These are phyloP conservation scores for Phocides pigmalion DNA, from an alignment of 1,140 invertebrate genomes.

Conservation along the genomic window DNA sequence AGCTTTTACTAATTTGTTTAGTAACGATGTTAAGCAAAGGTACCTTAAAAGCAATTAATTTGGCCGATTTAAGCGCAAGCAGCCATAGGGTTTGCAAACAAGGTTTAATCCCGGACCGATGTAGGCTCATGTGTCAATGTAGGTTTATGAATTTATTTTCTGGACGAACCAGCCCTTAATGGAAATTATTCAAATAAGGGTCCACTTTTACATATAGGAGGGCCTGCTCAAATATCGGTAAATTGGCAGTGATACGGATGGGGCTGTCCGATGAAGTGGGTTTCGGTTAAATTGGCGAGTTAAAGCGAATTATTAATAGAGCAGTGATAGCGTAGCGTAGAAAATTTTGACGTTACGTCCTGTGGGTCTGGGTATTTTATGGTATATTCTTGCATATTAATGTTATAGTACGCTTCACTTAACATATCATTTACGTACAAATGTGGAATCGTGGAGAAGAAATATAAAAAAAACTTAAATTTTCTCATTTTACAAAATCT, in stretches of 20 bases:
- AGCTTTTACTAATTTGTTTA: background rate
- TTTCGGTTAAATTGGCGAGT: background rate
- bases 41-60: constrained; percentile 1
- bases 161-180: constrained; percentile 14
- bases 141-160: constrained; percentile 32
- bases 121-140: constrained; percentile 28
- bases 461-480: no score
- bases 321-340: no score
- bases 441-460: no score
- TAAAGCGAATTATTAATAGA: background rate
- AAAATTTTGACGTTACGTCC: no score
- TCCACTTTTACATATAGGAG: constrained; percentile 23
- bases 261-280: background rate
- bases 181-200: constrained; percentile 33
- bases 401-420: no score
- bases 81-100: background rate
- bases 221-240: constrained; percentile 28
- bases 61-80: constrained; percentile 1
- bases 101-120: constrained; percentile 8
- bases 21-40: background rate
- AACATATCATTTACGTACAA: no score
- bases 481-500: no score
- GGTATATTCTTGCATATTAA: no score
- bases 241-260: constrained; percentile 15
- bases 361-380: no score